A percentile compares a stretch with the other conserved stretches of the same genome.
Evolutionary conservation across 2,888 invertebrate genomes (phyloP).

Genomic region (Leptura quadrifasciata): DNA sequence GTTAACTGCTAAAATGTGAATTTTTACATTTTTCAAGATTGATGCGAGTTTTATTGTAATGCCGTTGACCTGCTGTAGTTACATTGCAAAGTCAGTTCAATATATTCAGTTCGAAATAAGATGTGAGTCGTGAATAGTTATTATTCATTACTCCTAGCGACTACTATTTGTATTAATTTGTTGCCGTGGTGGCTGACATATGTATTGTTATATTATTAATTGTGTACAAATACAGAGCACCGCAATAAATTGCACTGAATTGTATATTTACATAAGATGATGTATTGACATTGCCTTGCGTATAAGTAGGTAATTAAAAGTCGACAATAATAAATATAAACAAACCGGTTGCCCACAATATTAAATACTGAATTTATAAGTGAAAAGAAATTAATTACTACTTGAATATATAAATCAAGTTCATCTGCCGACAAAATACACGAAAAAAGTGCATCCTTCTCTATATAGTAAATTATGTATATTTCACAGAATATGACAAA

Average conservation of each 20-base stretch:
- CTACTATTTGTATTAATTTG: conserved; percentile 37
- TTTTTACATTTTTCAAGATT: not conserved
- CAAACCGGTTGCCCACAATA: conserved; percentile 38
- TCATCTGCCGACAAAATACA: not conserved
- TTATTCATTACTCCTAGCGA: not conserved
- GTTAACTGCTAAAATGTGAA: too few relatives aligned
- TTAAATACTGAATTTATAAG: conserved; percentile 15
- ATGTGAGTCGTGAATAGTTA: conserved; percentile 1
- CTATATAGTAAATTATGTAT: not conserved
- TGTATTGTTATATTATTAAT: conserved; percentile 39
- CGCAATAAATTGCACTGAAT: conserved; percentile 29
- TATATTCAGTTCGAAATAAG: not conserved
- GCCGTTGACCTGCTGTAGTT: not conserved
- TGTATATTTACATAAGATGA: conserved; percentile 45
- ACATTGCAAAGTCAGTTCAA: not conserved
- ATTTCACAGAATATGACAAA: conserved; percentile 1
- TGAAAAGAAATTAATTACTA: conserved; percentile 13
- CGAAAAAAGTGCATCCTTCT: conserved; percentile 46
- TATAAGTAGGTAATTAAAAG: conserved; percentile 41
- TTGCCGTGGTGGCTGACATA: conserved; percentile 16
- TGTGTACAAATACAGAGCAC: conserved; percentile 22
- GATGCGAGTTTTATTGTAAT: not conserved
- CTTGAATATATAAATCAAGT: conserved; percentile 1
- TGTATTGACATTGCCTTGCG: conserved; percentile 34
- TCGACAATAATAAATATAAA: conserved; percentile 35